Conservation (phyloP, 30 jellyfish, hydroid and myxozoan genomes). For the Pelagia noctiluca region DNA sequence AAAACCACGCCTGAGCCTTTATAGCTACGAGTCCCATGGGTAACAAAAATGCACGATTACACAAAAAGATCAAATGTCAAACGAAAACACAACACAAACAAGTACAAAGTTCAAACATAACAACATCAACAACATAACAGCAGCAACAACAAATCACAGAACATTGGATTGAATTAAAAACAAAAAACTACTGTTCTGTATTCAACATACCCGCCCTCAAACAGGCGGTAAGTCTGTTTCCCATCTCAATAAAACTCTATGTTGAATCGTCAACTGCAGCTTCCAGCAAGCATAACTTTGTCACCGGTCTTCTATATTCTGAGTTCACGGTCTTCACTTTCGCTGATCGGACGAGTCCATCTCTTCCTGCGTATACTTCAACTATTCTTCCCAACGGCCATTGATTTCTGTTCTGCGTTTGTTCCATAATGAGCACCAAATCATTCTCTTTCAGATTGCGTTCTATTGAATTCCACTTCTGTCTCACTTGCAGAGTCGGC, state of each 20-base stretch:
- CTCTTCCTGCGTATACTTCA: slow-evolving; percentile 34
- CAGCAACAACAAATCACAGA: not conserved
- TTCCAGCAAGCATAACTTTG: slow-evolving; percentile 45
- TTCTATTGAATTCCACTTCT: slow-evolving; percentile 25
- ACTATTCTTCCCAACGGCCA: slow-evolving; percentile 33
- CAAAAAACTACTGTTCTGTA: too few relatives aligned
- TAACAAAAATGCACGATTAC: too few relatives aligned
- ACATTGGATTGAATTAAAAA: not conserved
- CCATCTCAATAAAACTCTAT: not conserved
- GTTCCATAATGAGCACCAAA: slow-evolving; percentile 16
- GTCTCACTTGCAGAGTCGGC: slow-evolving; percentile 34
- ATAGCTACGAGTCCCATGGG: too few relatives aligned
- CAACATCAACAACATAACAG: too few relatives aligned
- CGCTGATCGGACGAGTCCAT: slow-evolving; percentile 38
- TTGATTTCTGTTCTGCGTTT: not conserved
- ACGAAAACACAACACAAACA: too few relatives aligned
- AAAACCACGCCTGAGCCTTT: too few relatives aligned
- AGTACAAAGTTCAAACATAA: too few relatives aligned
- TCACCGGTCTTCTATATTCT: slow-evolving; percentile 11
- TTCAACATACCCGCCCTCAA: slow-evolving; percentile 1
- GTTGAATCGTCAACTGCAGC: slow-evolving; percentile 11
- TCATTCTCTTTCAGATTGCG: slow-evolving; percentile 28
- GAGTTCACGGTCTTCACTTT: slow-evolving; percentile 21
- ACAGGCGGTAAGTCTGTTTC: not conserved
- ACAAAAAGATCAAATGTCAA: too few relatives aligned